These are phyloP conservation scores for Chondrosia reniformis DNA, from an alignment of 37 sponge, comb jelly and placozoan genomes.

Conservation along the genomic window DNA sequence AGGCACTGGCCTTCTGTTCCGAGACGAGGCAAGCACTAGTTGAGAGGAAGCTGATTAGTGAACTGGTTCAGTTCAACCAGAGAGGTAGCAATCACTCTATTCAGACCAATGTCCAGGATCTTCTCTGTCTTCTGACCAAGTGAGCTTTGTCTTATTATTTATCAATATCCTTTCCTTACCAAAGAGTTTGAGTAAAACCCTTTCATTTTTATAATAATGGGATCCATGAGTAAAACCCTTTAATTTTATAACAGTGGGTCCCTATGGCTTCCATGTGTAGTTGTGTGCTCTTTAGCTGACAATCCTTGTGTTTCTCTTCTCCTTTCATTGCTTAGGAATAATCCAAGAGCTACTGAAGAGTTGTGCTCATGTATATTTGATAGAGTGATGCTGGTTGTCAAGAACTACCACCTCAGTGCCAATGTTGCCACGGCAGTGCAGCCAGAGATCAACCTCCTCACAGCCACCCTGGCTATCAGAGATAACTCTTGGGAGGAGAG, in stretches of 20 bases:
- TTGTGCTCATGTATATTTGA: conserved; percentile 52
- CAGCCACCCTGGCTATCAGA: conserved; percentile 62
- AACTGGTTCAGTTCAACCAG: conserved; percentile 74
- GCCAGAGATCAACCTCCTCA: conserved; percentile 73
- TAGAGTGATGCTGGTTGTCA: conserved; percentile 43
- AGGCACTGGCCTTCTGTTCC: conserved; percentile 57
- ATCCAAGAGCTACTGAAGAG: conserved; percentile 49
- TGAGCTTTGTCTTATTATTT: no score
- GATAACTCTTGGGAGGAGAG: conserved; percentile 88
- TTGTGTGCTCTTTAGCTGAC: background rate
- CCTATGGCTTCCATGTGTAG: background rate
- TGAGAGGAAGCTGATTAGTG: conserved; percentile 51
- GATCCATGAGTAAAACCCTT: no score
- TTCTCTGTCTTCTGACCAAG: conserved; percentile 78
- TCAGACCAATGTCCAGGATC: conserved; percentile 48
- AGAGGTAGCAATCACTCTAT: conserved; percentile 34
- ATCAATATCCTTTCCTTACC: no score
- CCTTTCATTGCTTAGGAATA: conserved; percentile 39
- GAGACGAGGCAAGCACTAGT: conserved; percentile 48
- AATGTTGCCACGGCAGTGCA: conserved; percentile 67
- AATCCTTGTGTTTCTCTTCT: background rate
- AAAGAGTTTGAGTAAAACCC: no score
- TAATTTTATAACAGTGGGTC: no score
- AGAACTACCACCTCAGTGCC: conserved; percentile 32
- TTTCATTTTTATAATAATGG: no score